Evolutionary conservation across 2,113 vertebrate genomes (phyloP).

Genomic region (Coregonus clupeaformis): DNA sequence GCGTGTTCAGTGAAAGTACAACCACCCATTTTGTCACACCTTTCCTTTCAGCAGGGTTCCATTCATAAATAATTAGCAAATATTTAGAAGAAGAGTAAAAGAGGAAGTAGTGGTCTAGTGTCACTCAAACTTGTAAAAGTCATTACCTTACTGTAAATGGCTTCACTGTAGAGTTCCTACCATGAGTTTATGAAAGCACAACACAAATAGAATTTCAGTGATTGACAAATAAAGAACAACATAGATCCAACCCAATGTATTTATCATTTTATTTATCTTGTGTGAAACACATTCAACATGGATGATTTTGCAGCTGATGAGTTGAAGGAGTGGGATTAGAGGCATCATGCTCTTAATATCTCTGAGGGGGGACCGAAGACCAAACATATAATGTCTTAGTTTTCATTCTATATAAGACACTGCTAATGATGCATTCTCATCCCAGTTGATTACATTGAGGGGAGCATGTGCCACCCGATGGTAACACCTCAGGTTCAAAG

Average conservation of each 20-base stretch:
- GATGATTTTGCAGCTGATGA: slow-evolving; percentile 29
- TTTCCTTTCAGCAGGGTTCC: too few relatives aligned
- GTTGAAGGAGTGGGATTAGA: slow-evolving; percentile 11
- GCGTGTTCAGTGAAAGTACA: too few relatives aligned
- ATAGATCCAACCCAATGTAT: neutral
- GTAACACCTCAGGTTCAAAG: neutral
- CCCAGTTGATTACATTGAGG: neutral
- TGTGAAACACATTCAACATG: slow-evolving; percentile 42
- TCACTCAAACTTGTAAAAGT: too few relatives aligned
- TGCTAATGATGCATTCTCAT: neutral
- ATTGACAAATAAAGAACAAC: neutral
- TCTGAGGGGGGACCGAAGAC: neutral
- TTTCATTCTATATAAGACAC: neutral
- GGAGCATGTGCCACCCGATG: neutral
- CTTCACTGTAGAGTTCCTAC: too few relatives aligned
- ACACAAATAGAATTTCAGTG: neutral
- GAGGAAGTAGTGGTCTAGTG: too few relatives aligned
- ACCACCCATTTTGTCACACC: too few relatives aligned
- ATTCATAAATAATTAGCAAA: too few relatives aligned
- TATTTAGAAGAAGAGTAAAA: too few relatives aligned
- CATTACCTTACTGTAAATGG: too few relatives aligned
- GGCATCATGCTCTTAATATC: neutral
- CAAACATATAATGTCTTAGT: neutral
- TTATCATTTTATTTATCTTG: slow-evolving; percentile 35
- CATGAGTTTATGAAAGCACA: too few relatives aligned